phyloP scores from a whole-genome alignment of 2,113 vertebrate species.

The Felis chaus region DNA sequence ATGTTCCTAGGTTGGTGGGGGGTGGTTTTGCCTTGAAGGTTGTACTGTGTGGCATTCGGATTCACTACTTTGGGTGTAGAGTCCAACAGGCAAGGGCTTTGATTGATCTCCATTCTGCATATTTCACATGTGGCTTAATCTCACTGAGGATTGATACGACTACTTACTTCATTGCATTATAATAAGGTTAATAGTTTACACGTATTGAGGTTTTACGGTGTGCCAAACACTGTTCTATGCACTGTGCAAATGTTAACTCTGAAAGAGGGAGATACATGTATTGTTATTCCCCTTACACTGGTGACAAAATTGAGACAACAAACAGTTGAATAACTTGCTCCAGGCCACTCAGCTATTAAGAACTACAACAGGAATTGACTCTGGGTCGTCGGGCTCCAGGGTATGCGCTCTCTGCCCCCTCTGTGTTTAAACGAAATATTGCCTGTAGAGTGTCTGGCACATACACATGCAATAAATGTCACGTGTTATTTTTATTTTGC shows the following conservation, averaged over 20 bases:
- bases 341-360: neutral
- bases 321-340: neutral
- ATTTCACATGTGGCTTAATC: neutral
- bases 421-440: slow-evolving; percentile 54
- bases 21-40: neutral
- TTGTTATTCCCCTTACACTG: neutral
- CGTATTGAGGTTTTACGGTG: neutral
- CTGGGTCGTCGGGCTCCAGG: neutral
- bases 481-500: slow-evolving; percentile 74
- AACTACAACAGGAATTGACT: neutral
- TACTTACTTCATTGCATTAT: neutral
- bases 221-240: neutral
- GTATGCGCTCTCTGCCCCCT: neutral
- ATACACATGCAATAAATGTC: slow-evolving; percentile 60
- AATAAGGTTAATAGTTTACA: neutral
- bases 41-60: neutral
- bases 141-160: neutral
- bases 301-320: neutral
- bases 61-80: neutral
- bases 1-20: no score
- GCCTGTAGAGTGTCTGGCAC: slow-evolving; percentile 68
- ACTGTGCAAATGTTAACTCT: neutral
- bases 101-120: neutral
- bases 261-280: neutral
- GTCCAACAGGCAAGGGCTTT: neutral